Evolutionary conservation across 1,140 invertebrate genomes (phyloP), one percentile per base, ranked within the genome.

Genomic region (Muscidifurax raptorellus): DNA sequence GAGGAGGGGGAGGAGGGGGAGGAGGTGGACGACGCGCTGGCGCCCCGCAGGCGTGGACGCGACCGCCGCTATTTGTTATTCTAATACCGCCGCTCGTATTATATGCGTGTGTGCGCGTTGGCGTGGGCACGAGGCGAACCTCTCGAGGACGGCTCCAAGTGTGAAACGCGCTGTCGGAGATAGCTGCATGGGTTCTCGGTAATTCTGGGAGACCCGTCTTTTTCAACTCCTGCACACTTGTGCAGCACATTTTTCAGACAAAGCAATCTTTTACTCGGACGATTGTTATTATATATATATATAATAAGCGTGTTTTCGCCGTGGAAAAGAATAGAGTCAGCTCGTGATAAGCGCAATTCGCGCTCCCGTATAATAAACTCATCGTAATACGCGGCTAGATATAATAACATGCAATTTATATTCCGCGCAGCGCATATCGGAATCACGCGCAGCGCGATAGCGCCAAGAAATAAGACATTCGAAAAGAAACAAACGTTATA

Each of bases 31-130:
- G 2, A 36, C 15, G 6, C 52, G 52, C 22, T 59, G 52, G 52
- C 52, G 52, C 52, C 22, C 52, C 52, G 52, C 52, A 22, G 52
- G 52, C 47, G 47, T 52, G 47, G 47, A 40, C 44, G 80, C 28
- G n/a, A 77, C 72, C 74, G 76, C 59, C 79, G 80, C 84, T 87
- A 89, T 89, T 89, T 89, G 88, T 88, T 89, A 89, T 89, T 89
- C 86, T 89, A 89, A 89, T 89, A 86, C 85, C 83, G 76, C 85
- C 83, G 76, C 25, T 27, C 67, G 25, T 77, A 82, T 84, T 84
- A 85, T 87, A 84, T 86, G 87, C 83, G n/a, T n/a, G n/a, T n/a
- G n/a, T n/a, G n/a, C n/a, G n/a, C n/a, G n/a, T 82, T 67, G 82
- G 87, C 87, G 87, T 88, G 87, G 86, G 87, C 85, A 85, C 81